A percentile compares a stretch with the other conserved stretches of the same genome.
Conservation (phyloP, 1,140 invertebrate genomes). For the Drosophila pallidifrons region DNA sequence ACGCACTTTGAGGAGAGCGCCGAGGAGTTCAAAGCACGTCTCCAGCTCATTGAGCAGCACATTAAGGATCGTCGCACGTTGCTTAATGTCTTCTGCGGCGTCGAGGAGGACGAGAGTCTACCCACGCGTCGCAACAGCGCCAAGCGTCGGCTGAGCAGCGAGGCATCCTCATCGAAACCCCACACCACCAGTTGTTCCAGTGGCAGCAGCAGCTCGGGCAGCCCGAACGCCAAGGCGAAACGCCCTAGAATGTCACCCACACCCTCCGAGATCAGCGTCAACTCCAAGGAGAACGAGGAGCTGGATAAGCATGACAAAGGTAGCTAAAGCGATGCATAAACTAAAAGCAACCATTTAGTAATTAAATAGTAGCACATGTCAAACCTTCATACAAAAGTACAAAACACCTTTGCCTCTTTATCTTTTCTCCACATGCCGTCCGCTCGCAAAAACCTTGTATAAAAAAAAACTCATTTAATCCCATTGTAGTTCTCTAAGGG, state of each 20-base stretch:
- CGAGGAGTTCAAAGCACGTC: constrained; percentile 53
- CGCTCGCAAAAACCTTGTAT: constrained; percentile 35
- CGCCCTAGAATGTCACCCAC: constrained; percentile 67
- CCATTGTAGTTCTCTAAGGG: constrained; percentile 22
- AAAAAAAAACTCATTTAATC: constrained; percentile 6
- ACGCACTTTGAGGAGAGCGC: constrained; percentile 60
- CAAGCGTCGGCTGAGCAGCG: constrained; percentile 52
- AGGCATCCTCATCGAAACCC: constrained; percentile 18
- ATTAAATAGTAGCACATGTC: not conserved
- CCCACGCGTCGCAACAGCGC: constrained; percentile 29
- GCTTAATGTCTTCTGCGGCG: constrained; percentile 37
- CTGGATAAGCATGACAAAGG: constrained; percentile 70
- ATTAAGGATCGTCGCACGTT: constrained; percentile 48
- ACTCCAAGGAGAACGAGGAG: constrained; percentile 82
- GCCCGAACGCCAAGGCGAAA: constrained; percentile 47
- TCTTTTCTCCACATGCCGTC: constrained; percentile 66
- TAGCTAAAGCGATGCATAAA: constrained; percentile 13
- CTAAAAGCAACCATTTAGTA: not conserved
- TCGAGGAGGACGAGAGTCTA: constrained; percentile 17
- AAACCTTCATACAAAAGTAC: constrained; percentile 13
- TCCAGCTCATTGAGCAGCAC: constrained; percentile 48
- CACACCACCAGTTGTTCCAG: constrained; percentile 29
- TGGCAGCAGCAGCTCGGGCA: constrained; percentile 44
- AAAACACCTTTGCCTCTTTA: constrained; percentile 29
- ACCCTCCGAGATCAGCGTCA: constrained; percentile 73